Evolutionary conservation across 2,113 vertebrate genomes (phyloP), one percentile per base, ranked within the genome.

Genomic region (Tyto alba): DNA sequence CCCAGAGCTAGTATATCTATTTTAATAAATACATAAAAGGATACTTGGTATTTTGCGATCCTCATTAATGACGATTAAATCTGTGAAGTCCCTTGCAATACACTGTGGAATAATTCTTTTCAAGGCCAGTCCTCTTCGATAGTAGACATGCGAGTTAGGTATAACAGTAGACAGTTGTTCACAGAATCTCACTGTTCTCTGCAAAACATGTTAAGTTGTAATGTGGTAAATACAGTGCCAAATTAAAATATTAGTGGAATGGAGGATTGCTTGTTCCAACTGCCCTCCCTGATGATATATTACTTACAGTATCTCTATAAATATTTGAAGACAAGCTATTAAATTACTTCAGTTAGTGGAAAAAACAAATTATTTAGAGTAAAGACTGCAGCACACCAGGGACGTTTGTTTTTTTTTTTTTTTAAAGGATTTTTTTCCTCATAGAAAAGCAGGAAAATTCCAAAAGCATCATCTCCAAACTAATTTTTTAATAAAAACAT

Each of bases 101-200:
- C 99, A 99, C 96, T 99, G 99, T 48, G 99, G 99, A 85, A 99
- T 99, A 95, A 99, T 97, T 96, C 96, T 99, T 97, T 99, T 99
- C 95, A 99, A 97, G 88, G 99, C 99, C 96, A 99, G 94, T 85
- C 99, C 99, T 98, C 99, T 98, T 98, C 99, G 98, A 94, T 99
- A 99, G 97, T 99, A 99, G 67, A 99, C 99, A 10, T 99, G 98
- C 0, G 99, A 98, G 48, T 99, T 98, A 57, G 99, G 99, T 95
- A 99, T 98, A 13, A 99, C 98, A 34, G 98, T 98, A 16, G 99
- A 98, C 71, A 99, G 97, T 88, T 99, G 99, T 87, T 99, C 98
- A 91, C 99, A 99, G 95, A 99, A 99, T 91, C 97, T 98, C 83
- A 99, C 99, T 12, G 99, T 99, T 97, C 99, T 99, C 99, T 99